Percentiles rank a stretch among this genome's conserved stretches.
Evolutionary conservation across 2,888 invertebrate genomes (phyloP).

Genomic region (Parapristionchus giblindavisi): DNA sequence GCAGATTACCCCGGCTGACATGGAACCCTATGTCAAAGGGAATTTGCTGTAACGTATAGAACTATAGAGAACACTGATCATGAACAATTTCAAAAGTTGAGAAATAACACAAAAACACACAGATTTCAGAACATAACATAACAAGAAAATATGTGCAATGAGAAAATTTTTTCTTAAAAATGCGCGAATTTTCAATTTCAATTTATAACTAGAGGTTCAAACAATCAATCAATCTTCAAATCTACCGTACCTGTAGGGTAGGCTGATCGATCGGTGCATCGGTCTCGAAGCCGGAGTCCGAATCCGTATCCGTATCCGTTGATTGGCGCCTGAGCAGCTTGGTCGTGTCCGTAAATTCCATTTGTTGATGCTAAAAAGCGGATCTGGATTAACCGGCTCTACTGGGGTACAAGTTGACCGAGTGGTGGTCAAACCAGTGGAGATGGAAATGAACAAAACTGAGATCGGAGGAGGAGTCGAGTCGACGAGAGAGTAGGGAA

Average conservation of each 20-base stretch:
- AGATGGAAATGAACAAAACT: neutral
- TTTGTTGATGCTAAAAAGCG: neutral
- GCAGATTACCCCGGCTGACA: too few species aligned
- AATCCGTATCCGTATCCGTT: constrained; percentile 11
- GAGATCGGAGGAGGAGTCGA: neutral
- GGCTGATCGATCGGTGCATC: constrained; percentile 17
- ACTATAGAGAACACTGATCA: too few species aligned
- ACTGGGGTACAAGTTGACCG: neutral
- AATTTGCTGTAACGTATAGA: too few species aligned
- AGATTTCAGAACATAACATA: too few species aligned
- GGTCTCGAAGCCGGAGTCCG: constrained; percentile 25
- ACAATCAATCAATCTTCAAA: too few species aligned
- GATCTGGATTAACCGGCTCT: neutral
- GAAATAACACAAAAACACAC: too few species aligned
- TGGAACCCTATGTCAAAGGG: too few species aligned
- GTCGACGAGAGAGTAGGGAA: neutral
- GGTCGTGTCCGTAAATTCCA: constrained; percentile 22
- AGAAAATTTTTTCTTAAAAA: too few species aligned
- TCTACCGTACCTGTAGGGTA: constrained; percentile 7
- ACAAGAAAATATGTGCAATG: too few species aligned
- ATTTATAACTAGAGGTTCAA: too few species aligned
- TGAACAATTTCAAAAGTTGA: too few species aligned
- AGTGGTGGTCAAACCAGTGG: neutral
- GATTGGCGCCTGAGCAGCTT: constrained; percentile 23
- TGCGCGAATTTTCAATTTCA: too few species aligned